Evolutionary conservation across 37 sponge, comb jelly and placozoan genomes (phyloP), one percentile per base, ranked within the genome.

Genomic region (Petrosia ficiformis): DNA sequence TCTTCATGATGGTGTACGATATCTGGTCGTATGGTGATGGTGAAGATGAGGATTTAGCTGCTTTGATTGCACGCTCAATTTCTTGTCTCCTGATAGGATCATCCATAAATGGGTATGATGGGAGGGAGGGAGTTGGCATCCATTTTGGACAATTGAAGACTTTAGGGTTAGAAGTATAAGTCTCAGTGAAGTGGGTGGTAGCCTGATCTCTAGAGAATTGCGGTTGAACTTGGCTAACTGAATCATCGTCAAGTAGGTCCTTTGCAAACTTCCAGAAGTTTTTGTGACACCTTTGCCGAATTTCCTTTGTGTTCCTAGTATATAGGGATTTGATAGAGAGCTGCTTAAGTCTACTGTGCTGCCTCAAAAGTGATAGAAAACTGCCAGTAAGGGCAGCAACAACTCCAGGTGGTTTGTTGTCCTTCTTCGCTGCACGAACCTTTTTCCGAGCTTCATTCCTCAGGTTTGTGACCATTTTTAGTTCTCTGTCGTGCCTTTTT

Each of bases 181-280:
- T 24, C 14, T 24, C 22, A 4, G 69, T 32, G 69, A 68, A 68
- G 38, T 40, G 39, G 4, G 39, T 29, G 36, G 35, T 34, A 29
- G 69, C 69, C 24, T 28, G n/a, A 68, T 24, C 34, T 68, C 19
- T 42, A 40, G 69, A 34, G 38, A 68, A 68, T 39, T 24, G 21
- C n/a, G 69, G 69, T 4, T 68, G 39, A 28, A 68, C 29, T 30
- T 63, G 33, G 39, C 22, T 29, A 11, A 34, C 69, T 6, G 4
- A 11, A 34, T 68, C 69, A 35, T 29, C 69, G 21, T 68, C 69
- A 6, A 68, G 69, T 34, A 68, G n/a, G n/a, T n/a, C n/a, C n/a
- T n/a, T n/a, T n/a, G n/a, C n/a, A n/a, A n/a, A n/a, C n/a, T n/a
- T n/a, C 69, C 69, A 68, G 30, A 68, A 29, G 29, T 68, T 34